phyloP scores from a whole-genome alignment of 2,113 vertebrate genomes.

The Terrapene triunguis region DNA sequence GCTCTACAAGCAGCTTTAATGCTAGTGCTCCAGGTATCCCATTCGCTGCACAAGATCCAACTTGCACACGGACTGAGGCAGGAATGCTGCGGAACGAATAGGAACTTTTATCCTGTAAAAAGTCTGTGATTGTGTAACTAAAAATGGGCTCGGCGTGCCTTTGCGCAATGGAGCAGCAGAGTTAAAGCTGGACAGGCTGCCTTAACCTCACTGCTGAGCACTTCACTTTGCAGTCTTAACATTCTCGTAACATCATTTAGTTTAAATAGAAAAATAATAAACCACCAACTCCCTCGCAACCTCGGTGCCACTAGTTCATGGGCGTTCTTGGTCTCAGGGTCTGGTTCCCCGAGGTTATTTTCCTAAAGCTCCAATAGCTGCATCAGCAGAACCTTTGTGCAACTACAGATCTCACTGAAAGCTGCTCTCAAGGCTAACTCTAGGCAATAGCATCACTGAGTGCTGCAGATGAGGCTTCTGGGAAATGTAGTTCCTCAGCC shows the following conservation, averaged over 20 bases:
- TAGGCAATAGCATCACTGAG: not conserved
- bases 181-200: not conserved
- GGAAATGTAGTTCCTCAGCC: slow-evolving; percentile 9
- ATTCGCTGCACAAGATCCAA: not conserved
- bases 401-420: not conserved
- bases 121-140: not conserved
- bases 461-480: not conserved
- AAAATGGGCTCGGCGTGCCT: not conserved
- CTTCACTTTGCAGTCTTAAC: not conserved
- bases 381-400: not conserved
- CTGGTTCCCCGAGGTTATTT: not conserved
- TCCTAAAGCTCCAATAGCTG: not conserved
- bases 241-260: not conserved
- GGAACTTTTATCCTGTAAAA: not conserved
- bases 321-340: not conserved
- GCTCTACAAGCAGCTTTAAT: not conserved
- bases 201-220: not conserved
- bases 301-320: not conserved
- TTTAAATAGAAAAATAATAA: not conserved
- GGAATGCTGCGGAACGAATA: not conserved
- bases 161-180: not conserved
- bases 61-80: not conserved
- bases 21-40: not conserved
- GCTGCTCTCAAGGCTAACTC: not conserved
- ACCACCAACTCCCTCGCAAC: not conserved